A percentile compares a stretch with the other conserved stretches of the same genome.
Evolutionary conservation across 2,888 invertebrate genomes (phyloP).

Genomic region (Brachyptera putata): DNA sequence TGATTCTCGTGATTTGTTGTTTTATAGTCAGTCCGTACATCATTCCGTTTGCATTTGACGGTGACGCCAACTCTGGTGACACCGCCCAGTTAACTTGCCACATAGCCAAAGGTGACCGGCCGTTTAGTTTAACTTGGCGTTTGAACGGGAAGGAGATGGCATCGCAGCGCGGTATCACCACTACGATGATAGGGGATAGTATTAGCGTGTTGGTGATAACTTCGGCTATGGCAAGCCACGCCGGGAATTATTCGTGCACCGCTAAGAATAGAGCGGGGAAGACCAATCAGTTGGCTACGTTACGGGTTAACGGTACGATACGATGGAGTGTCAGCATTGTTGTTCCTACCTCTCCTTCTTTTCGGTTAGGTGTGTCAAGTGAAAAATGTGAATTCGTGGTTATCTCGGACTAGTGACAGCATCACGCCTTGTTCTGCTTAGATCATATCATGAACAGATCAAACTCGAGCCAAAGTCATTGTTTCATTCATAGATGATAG

Average conservation of each 20-base stretch:
- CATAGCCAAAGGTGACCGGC: constrained; percentile 41
- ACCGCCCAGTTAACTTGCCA: constrained; percentile 41
- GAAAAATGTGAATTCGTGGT: too few species aligned
- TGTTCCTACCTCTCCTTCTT: too few species aligned
- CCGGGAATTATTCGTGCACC: constrained; percentile 46
- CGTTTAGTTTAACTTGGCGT: constrained; percentile 37
- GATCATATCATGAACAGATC: too few species aligned
- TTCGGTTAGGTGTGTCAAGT: too few species aligned
- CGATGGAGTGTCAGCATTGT: too few species aligned
- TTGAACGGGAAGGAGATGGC: constrained; percentile 38
- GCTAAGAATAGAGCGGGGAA: constrained; percentile 43
- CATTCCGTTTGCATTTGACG: constrained; percentile 39
- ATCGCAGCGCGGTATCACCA: constrained; percentile 42
- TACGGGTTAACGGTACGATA: constrained; percentile 42
- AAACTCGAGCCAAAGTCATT: too few species aligned
- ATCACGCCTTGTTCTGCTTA: too few species aligned
- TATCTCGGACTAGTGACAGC: too few species aligned
- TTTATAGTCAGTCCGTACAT: constrained; percentile 53
- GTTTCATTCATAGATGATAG: too few species aligned
- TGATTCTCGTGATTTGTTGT: too few species aligned
- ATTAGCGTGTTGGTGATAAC: constrained; percentile 45
- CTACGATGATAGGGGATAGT: constrained; percentile 43
- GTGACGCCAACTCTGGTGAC: constrained; percentile 38
- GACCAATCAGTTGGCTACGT: constrained; percentile 40
- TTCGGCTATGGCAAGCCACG: constrained; percentile 46